Evolutionary conservation across 2,888 invertebrate species (phyloP), one percentile per base, ranked within the genome.

Genomic region (Furcula furcula): DNA sequence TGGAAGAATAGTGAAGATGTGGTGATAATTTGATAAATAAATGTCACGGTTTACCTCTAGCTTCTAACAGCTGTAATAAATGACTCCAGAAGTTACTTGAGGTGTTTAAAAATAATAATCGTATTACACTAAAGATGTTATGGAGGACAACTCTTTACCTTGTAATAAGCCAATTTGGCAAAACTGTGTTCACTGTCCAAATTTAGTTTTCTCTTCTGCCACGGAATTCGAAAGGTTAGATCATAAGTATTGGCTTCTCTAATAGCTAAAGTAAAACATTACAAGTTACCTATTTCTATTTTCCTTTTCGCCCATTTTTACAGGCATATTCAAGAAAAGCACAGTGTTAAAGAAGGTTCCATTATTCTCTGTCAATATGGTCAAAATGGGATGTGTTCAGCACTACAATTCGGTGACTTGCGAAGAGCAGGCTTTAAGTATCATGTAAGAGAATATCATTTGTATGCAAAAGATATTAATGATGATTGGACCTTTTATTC

Each of bases 321-420:
- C 77, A 94, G 95, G 57, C 97, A 97, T 75, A 82, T 97, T 51
- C 91, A 94, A 59, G 93, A 93, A 35, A 91, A 92, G 37, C 97
- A 97, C 69, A 95, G 95, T 71, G 92, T 94, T 12, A 93, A 92
- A 60, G 96, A 97, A 82, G 96, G 97, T 34, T 95, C 96, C 15
- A 95, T 96, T 10, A 94, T 92, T 70, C 93, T 96, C 7, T 97
- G 97, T 71, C 94, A 94, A 62, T 97, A 97, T 90, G 97, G 96
- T 23, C 93, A 93, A 66, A 96, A 97, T 82, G 93, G 93, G 34
- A 94, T 97, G 27, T 97, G 97, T 75, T 93, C 93, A 30, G 94
- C 95, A 36, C 83, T 97, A 49, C 97, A 97, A n/a, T 90, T 96
- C 64, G 97, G 97, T 72, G 97, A 97, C 55, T 94, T 97, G 40